Evolutionary conservation across 1,140 invertebrate species (phyloP).

Genomic region (Nixonia krombeini): DNA sequence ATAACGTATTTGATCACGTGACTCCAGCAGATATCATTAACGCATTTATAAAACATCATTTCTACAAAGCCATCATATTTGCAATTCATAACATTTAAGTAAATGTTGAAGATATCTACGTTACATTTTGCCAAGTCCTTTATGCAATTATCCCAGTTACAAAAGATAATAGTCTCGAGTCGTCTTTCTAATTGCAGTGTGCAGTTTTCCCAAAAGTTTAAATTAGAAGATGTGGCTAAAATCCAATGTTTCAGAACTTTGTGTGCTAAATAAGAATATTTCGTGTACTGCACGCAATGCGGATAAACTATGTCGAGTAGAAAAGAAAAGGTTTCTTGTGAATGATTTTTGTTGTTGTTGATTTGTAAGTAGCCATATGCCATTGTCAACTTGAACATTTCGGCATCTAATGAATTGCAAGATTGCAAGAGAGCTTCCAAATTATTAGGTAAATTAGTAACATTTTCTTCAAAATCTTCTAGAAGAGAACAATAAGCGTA

Average conservation of each 20-base stretch:
- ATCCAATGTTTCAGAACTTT: constrained; percentile 59
- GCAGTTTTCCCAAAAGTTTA: constrained; percentile 47
- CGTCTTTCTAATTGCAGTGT: constrained; percentile 35
- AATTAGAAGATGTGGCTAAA: constrained; percentile 29
- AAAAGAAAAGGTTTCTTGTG: constrained; percentile 22
- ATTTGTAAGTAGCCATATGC: constrained; percentile 56
- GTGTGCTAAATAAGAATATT: constrained; percentile 58
- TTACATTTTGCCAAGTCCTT: constrained; percentile 54
- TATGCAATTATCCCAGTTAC: constrained; percentile 59
- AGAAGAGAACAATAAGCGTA: constrained; percentile 48
- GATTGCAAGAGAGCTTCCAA: constrained; percentile 39
- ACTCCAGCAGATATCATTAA: constrained; percentile 57
- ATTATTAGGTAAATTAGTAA: constrained; percentile 4
- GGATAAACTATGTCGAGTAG: constrained; percentile 49
- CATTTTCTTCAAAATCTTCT: no score
- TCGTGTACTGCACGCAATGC: constrained; percentile 56
- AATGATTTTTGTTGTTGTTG: constrained; percentile 27
- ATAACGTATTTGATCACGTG: constrained; percentile 60
- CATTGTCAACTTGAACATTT: constrained; percentile 54
- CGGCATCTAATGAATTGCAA: no score
- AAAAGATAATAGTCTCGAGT: constrained; percentile 57
- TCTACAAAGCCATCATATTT: constrained; percentile 54
- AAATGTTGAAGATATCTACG: constrained; percentile 49
- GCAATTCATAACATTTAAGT: constrained; percentile 56
- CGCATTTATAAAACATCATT: constrained; percentile 40